Base-by-base conservation (phyloP, 2,797 vertebrate genomes). In the Ctenochaetus hawaiiensis region DNA sequence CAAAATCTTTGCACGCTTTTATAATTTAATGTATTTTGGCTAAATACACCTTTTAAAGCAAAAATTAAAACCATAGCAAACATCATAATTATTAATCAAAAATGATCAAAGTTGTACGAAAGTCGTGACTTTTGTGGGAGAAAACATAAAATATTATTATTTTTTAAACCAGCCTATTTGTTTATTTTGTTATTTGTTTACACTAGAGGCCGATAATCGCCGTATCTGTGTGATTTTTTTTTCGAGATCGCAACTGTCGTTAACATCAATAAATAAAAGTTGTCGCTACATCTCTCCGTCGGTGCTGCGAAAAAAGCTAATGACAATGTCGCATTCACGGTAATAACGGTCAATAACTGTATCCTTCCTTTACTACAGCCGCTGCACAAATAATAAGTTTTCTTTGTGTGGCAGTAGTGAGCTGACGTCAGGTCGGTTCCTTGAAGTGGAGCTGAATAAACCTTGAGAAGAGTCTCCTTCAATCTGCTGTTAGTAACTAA, bases 381-480 rank as follows among this genome's bases (percentile, higher is more conserved):
- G 89, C 89, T 87, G 91, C 81, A 92, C 87, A 97, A 96, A 96
- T 95, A 95, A 94, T 83, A 96, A 97, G 95, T 97, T 96, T 93
- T 96, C 95, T 95, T 96, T 96, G 96, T 96, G 93, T 93, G 93
- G 93, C 94, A 93, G 95, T 91, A 94, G 95, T 91, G 90, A 95
- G 95, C 92, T 98, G 97, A 98, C 97, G 97, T 98, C 97, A 98
- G 96, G 96, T 95, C 91, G 95, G 96, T 96, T 97, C 96, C 96
- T 97, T 97, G 96, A 97, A 97, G 96, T 96, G 96, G 96, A 96
- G 96, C 96, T 95, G 97, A 96, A 97, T 96, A 96, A 97, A 97
- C 96, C 96, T 96, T 96, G 96, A 96, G 96, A 96, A 96, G 95
- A 96, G 96, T 96, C 96, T 96, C 96, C 97, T 96, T 96, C 96